phyloP scores from a whole-genome alignment of 2,888 invertebrate genomes.

The Strigamia crassipes region DNA sequence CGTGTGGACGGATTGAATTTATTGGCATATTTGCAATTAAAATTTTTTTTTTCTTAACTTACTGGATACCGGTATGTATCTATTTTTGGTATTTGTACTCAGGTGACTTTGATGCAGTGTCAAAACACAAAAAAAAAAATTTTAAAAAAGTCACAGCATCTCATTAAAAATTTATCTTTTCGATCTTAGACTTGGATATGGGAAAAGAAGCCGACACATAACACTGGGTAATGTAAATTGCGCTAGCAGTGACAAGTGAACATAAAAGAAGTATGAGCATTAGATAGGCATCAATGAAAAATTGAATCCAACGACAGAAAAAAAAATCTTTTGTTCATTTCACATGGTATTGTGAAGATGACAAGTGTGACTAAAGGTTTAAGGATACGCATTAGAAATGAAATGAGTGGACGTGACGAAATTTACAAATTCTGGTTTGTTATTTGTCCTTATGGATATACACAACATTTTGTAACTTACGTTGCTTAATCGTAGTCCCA shows the following conservation, averaged over 20 bases:
- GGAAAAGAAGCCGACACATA: not conserved
- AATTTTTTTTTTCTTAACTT: not conserved
- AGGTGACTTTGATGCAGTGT: not conserved
- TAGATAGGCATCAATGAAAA: constrained; percentile 21
- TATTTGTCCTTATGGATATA: not conserved
- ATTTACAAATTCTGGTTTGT: not conserved
- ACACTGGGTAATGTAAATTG: constrained; percentile 12
- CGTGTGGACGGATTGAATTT: not conserved
- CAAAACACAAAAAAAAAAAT: not conserved
- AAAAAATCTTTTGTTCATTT: constrained; percentile 16
- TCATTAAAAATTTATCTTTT: not conserved
- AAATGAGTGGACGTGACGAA: not conserved
- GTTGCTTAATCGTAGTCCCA: not conserved
- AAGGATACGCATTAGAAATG: constrained; percentile 11
- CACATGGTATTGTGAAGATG: constrained; percentile 2
- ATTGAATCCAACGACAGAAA: not conserved
- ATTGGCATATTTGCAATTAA: not conserved
- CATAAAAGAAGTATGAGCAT: constrained; percentile 21
- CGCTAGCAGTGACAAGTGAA: constrained; percentile 21
- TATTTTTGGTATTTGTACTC: not conserved
- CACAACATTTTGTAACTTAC: not conserved
- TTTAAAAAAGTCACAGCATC: not conserved
- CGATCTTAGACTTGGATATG: not conserved
- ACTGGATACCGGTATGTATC: not conserved
- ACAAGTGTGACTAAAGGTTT: constrained; percentile 16